Base-by-base conservation (phyloP, 2,113 vertebrate genomes). In the Turdus rufiventris region DNA sequence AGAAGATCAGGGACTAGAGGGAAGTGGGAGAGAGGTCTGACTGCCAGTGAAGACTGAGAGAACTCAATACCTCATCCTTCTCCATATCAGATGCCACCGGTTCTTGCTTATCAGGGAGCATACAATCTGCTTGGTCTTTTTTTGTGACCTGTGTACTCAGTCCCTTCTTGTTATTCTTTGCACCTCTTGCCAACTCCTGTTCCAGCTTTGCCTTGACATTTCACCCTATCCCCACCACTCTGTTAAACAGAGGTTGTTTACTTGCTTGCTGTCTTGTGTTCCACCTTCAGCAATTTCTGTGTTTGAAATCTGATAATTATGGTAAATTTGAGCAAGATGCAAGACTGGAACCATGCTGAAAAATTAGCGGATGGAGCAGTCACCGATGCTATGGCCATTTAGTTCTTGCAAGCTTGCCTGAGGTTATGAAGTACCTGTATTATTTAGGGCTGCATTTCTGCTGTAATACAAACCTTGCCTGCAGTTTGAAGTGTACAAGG, bases 131-230 rank as follows among this genome's bases (percentile, higher is more conserved):
- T 66, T 66, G 42, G 12, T 66, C 43, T 10, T 65, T 40, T 40
- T 75, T 42, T 65, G 60, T 19, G 36, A 34, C 8, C 20, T 50
- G 3, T 34, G 16, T 31, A 17, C 20, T 50, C 50, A 17, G 19
- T 42, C 34, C 16, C 24, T 57, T 74, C 13, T 34, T 54, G 11
- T 68, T 68, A 23, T 56, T 58, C 7, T 50, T 43, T 31, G 16
- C 1, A 0, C 17, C 17, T 58, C 17, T 66, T 42, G 17, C 20
- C 14, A 34, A 34, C 7, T 31, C 6, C 20, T 51, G 17, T 43
- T 81, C 43, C 53, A 58, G 31, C 5, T 43, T 43, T 67, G 36
- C 20, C 20, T 58, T 66, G 61, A 17, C 62, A 67, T 51, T 76
- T 50, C 25, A 53, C 19, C 20, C 12, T 33, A 51, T 61, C 19